Conservation (phyloP, 2,113 vertebrate genomes). For the Motacilla alba region DNA sequence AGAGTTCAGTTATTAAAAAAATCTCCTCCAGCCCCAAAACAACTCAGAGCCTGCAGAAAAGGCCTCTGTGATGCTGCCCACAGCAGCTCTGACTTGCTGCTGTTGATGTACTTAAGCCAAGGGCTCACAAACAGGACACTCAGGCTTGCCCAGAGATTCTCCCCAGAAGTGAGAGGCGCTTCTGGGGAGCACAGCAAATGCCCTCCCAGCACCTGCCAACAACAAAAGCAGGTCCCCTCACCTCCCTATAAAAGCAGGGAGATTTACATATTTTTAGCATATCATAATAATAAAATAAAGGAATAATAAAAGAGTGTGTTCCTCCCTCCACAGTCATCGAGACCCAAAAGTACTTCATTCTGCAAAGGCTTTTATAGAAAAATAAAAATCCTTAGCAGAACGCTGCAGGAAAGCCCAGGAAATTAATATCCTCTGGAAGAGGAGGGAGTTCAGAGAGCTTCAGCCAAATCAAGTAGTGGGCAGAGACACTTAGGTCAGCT, state of each 20-base stretch:
- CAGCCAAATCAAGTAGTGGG: not conserved
- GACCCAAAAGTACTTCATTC: not conserved
- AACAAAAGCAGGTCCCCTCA: not conserved
- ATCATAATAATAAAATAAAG: not conserved
- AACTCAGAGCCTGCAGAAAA: not conserved
- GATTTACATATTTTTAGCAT: not conserved
- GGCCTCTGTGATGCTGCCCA: not conserved
- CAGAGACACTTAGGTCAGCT: not conserved
- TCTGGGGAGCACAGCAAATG: not conserved
- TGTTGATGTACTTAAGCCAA: not conserved
- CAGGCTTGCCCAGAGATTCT: not conserved
- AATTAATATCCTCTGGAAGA: not conserved
- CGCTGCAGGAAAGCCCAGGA: not conserved
- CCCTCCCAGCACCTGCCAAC: not conserved
- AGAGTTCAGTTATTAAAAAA: not conserved
- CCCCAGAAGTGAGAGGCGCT: not conserved
- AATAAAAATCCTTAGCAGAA: not conserved
- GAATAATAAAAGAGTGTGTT: not conserved
- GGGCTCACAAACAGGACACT: not conserved
- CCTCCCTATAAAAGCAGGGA: not conserved
- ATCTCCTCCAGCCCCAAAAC: not conserved
- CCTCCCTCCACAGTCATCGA: not conserved
- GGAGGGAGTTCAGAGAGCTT: not conserved
- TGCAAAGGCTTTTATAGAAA: not conserved
- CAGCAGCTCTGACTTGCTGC: not conserved